Evolutionary conservation across 2,888 invertebrate genomes (phyloP).

Genomic region (Molorchus minor): DNA sequence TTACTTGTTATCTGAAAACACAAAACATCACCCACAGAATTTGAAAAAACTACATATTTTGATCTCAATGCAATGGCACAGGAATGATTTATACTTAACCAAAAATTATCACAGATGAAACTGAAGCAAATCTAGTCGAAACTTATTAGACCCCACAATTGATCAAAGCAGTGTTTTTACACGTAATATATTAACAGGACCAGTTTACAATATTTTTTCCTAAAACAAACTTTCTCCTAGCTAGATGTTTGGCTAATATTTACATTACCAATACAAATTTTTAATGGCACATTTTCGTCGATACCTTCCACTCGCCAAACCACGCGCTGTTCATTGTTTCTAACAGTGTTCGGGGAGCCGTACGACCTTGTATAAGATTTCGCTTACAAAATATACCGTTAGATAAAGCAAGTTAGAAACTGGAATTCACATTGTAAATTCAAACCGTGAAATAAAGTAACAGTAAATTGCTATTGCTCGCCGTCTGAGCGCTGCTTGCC

Average conservation of each 20-base stretch:
- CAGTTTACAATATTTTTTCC: too few species aligned
- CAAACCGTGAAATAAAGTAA: conserved; percentile 47
- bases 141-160: too few species aligned
- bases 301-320: neutral
- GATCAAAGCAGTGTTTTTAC: too few species aligned
- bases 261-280: neutral
- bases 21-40: too few species aligned
- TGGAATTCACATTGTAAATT: conserved; percentile 46
- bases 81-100: too few species aligned
- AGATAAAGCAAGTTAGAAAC: conserved; percentile 43
- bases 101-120: too few species aligned
- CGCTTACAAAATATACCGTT: conserved; percentile 41
- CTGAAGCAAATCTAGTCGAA: too few species aligned
- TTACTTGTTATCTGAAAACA: too few species aligned
- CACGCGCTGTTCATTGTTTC: neutral
- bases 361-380: conserved; percentile 39
- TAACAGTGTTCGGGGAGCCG: too few species aligned
- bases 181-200: too few species aligned
- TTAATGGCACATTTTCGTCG: neutral
- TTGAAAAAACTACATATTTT: too few species aligned
- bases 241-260: neutral
- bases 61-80: too few species aligned
- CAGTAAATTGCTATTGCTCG: conserved; percentile 43
- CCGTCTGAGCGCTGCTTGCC: conserved; percentile 26
- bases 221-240: neutral